phyloP scores from a whole-genome alignment of 2,888 invertebrate species.

The Yponomeuta evonymella region DNA sequence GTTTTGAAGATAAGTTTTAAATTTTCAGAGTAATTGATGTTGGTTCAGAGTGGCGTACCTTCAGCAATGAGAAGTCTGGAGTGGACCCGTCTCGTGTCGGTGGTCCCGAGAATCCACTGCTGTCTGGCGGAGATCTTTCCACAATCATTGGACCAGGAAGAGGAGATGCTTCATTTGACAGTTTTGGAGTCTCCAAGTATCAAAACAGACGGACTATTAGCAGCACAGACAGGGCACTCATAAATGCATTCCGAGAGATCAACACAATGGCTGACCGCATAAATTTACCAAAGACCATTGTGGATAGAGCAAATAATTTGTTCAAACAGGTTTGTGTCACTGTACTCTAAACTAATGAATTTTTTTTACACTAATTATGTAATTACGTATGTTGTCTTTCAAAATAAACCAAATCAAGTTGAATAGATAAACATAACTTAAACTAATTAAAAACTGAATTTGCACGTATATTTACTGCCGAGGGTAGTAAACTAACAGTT shows the following conservation, averaged over 20 bases:
- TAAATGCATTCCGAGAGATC: slow-evolving; percentile 98
- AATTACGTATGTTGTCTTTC: too few species aligned
- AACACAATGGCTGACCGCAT: slow-evolving; percentile 98
- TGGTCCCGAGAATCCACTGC: slow-evolving; percentile 97
- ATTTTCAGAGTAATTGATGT: slow-evolving; percentile 95
- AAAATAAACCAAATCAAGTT: too few species aligned
- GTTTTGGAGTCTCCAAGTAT: slow-evolving; percentile 87
- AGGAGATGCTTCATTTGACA: slow-evolving; percentile 91
- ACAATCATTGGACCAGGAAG: slow-evolving; percentile 92
- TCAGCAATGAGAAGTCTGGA: slow-evolving; percentile 97
- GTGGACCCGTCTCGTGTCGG: slow-evolving; percentile 99
- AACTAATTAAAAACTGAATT: too few species aligned
- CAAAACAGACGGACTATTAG: slow-evolving; percentile 88
- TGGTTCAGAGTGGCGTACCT: slow-evolving; percentile 99
- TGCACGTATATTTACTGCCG: too few species aligned
- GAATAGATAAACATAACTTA: too few species aligned
- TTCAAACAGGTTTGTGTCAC: slow-evolving; percentile 89
- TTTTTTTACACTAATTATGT: neutral
- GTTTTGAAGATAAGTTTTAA: neutral
- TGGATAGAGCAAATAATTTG: slow-evolving; percentile 95
- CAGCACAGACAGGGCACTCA: slow-evolving; percentile 94
- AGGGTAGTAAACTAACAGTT: too few species aligned
- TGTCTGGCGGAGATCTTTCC: slow-evolving; percentile 96
- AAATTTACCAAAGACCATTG: slow-evolving; percentile 96
- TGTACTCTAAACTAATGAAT: neutral